These are phyloP conservation scores for Cheumatopsyche charites DNA, from an alignment of 1,140 invertebrate genomes.

Conservation along the genomic window DNA sequence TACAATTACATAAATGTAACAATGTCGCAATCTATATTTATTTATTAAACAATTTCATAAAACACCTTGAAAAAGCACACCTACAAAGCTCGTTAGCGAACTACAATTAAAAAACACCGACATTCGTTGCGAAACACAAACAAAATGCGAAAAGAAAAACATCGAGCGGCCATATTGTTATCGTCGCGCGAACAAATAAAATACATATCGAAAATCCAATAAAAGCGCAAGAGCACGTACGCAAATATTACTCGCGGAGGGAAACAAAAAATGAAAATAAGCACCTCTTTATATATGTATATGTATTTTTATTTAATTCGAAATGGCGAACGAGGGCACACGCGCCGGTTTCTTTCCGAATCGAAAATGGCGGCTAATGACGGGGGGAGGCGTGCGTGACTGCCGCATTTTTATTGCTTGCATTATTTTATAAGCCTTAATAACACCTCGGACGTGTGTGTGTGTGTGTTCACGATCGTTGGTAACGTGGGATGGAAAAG, in stretches of 20 bases:
- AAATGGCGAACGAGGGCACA: background rate
- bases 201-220: background rate
- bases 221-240: background rate
- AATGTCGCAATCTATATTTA: too few species aligned
- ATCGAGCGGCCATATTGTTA: background rate
- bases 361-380: constrained; percentile 48
- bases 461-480: background rate
- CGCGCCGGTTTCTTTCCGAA: constrained; percentile 16
- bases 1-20: too few species aligned
- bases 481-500: background rate
- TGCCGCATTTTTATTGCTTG: constrained; percentile 41
- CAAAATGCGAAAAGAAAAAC: background rate
- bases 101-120: too few species aligned
- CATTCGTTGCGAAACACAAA: too few species aligned
- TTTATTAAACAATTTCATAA: too few species aligned
- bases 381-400: constrained; percentile 42
- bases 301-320: too few species aligned
- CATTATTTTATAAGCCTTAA: constrained; percentile 49
- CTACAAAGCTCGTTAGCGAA: too few species aligned
- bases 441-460: constrained; percentile 37
- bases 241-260: background rate
- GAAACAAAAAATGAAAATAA: constrained; percentile 16
- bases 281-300: background rate
- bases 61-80: too few species aligned
- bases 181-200: background rate